A percentile compares a stretch with the other conserved stretches of the same genome.
Evolutionary conservation across 2,888 invertebrate species (phyloP).

Genomic region (Drosophila kuntzei): DNA sequence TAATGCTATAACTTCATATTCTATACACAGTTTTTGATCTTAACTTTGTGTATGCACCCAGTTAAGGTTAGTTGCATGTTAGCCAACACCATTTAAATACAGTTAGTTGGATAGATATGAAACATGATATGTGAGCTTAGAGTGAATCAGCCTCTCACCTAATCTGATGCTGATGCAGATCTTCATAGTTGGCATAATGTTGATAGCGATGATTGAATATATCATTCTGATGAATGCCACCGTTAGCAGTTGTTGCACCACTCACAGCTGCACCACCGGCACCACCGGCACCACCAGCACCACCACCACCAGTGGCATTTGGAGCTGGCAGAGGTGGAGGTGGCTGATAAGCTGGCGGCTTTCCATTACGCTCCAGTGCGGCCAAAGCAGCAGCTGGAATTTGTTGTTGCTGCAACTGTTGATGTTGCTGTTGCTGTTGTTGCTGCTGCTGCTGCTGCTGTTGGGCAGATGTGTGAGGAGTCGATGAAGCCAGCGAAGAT

Average conservation of each 20-base stretch:
- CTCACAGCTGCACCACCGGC: conserved; percentile 27
- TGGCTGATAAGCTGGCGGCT: conserved; percentile 85
- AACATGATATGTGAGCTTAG: conserved; percentile 6
- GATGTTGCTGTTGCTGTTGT: conserved; percentile 80
- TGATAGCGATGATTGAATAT: conserved; percentile 86
- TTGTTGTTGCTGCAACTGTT: conserved; percentile 81
- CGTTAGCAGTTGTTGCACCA: conserved; percentile 10
- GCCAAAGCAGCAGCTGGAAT: conserved; percentile 82
- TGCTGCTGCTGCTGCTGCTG: conserved; percentile 41
- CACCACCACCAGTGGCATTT: conserved; percentile 69
- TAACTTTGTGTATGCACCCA: not conserved
- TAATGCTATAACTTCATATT: too few species aligned
- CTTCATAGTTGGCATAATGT: conserved; percentile 94
- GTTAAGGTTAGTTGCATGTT: conserved; percentile 18
- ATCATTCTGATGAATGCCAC: conserved; percentile 84
- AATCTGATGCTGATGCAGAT: conserved; percentile 93
- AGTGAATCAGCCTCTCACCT: conserved; percentile 87
- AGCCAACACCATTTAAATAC: conserved; percentile 34
- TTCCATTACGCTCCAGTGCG: conserved; percentile 81
- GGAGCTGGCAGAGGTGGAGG: conserved; percentile 84
- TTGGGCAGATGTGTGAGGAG: conserved; percentile 14
- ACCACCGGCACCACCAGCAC: conserved; percentile 22
- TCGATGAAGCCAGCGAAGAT: conserved; percentile 33
- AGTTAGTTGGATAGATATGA: not conserved
- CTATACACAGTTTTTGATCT: too few species aligned